Percentiles rank a stretch among this genome's conserved stretches.
Evolutionary conservation across 2,888 invertebrate species (phyloP).

Genomic region (Leptinotarsa juncta): DNA sequence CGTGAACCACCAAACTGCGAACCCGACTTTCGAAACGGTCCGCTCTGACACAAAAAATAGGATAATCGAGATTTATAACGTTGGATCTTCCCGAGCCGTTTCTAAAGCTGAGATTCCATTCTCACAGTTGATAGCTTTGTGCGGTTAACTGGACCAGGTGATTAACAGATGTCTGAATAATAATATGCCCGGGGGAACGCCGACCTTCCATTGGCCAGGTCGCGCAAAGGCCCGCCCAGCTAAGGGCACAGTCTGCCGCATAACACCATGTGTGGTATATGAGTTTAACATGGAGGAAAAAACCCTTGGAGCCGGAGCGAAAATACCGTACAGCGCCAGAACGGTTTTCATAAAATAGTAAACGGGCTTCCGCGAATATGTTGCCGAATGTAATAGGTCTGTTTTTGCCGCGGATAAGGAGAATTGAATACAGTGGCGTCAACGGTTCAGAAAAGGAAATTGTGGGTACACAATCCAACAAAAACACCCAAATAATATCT

Average conservation of each 20-base stretch:
- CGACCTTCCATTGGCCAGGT: slow-evolving; percentile 48
- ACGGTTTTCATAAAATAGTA: slow-evolving; percentile 49
- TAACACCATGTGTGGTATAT: slow-evolving; percentile 60
- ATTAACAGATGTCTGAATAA: slow-evolving; percentile 62
- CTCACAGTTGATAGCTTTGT: slow-evolving; percentile 56
- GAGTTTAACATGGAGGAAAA: slow-evolving; percentile 52
- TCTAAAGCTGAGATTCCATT: slow-evolving; percentile 35
- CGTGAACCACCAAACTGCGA: slow-evolving; percentile 29
- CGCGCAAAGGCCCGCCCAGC: slow-evolving; percentile 43
- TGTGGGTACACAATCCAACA: not conserved
- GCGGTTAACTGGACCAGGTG: slow-evolving; percentile 59
- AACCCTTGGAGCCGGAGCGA: slow-evolving; percentile 49
- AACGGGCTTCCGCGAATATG: slow-evolving; percentile 50
- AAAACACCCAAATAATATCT: too few relatives aligned
- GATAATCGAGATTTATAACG: slow-evolving; percentile 13
- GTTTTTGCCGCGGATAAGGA: slow-evolving; percentile 25
- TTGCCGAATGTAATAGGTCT: slow-evolving; percentile 38
- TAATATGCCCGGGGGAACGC: slow-evolving; percentile 48
- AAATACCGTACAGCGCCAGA: slow-evolving; percentile 37
- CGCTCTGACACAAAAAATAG: slow-evolving; percentile 10
- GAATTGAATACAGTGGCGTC: not conserved
- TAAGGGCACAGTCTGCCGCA: slow-evolving; percentile 36
- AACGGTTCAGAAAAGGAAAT: not conserved
- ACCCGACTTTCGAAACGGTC: slow-evolving; percentile 24
- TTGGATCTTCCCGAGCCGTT: not conserved